phyloP scores from a whole-genome alignment of 2,797 vertebrate genomes.

The Strix occidentalis region DNA sequence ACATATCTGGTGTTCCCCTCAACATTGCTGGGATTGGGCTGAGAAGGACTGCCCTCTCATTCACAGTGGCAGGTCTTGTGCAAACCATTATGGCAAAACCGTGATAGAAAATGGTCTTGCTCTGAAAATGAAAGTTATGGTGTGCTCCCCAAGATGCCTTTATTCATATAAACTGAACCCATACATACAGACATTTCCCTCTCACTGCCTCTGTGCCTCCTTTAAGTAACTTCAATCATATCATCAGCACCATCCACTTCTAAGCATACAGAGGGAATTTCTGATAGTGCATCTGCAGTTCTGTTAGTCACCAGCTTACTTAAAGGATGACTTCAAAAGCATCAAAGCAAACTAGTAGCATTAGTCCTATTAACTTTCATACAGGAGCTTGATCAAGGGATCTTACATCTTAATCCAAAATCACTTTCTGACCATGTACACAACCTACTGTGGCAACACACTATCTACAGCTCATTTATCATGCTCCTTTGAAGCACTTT shows the following conservation, averaged over 20 bases:
- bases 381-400: background rate
- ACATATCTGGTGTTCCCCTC: background rate
- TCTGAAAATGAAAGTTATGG: background rate
- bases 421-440: background rate
- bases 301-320: constrained; percentile 13
- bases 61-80: background rate
- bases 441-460: background rate
- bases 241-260: background rate
- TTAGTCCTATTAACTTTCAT: background rate
- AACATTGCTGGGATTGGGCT: background rate
- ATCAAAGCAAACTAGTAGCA: constrained; percentile 26
- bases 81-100: background rate
- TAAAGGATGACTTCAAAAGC: constrained; percentile 29
- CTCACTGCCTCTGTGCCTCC: background rate
- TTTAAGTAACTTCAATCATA: background rate
- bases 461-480: background rate
- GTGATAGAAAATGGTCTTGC: background rate
- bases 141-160: background rate
- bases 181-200: background rate
- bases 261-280: constrained; percentile 24
- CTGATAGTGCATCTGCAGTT: background rate
- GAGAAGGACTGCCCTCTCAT: background rate
- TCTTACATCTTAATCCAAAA: constrained; percentile 14
- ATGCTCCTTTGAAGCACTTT: background rate
- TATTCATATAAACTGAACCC: background rate